Percentiles rank a stretch among this genome's conserved stretches.
These are phyloP conservation scores for Cyrtorhinus lividipennis DNA, from an alignment of 1,140 invertebrate species.

Conservation along the genomic window DNA sequence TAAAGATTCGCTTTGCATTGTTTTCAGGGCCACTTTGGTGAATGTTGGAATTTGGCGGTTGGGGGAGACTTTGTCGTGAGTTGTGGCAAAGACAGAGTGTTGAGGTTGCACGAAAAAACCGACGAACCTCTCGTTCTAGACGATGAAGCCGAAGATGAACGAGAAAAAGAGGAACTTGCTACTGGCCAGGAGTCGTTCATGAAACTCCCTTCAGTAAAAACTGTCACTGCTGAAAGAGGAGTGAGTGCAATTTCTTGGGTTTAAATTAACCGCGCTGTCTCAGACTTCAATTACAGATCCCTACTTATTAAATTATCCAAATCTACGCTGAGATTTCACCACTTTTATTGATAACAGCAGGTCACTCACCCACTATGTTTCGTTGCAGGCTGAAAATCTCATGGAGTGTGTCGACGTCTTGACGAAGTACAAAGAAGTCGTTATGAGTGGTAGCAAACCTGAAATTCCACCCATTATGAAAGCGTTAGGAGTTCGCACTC, in stretches of 20 bases:
- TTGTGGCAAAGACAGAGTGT: conserved; percentile 74
- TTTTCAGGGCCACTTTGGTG: conserved; percentile 57
- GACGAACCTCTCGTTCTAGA: conserved; percentile 80
- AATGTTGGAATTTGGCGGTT: conserved; percentile 58
- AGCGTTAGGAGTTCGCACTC: conserved; percentile 53
- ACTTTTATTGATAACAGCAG: conserved; percentile 12
- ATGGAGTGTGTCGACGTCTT: conserved; percentile 74
- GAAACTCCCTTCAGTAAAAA: conserved; percentile 73
- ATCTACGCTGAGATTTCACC: conserved; percentile 1
- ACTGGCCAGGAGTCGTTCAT: conserved; percentile 53
- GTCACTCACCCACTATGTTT: background rate
- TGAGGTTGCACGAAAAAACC: conserved; percentile 76
- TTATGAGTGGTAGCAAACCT: conserved; percentile 28
- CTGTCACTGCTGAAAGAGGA: conserved; percentile 76
- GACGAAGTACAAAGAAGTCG: conserved; percentile 42
- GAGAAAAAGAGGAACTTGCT: conserved; percentile 54
- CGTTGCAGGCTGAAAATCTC: conserved; percentile 70
- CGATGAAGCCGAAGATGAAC: conserved; percentile 76
- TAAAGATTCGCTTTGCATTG: too few relatives aligned
- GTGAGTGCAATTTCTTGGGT: conserved; percentile 38
- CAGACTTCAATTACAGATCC: too few relatives aligned
- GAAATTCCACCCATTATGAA: conserved; percentile 57
- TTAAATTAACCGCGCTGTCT: background rate
- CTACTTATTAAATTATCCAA: conserved; percentile 19
- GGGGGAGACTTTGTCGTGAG: conserved; percentile 67